Base-by-base conservation (phyloP, 1,140 invertebrate species). In the Calliopsis andreniformis region DNA sequence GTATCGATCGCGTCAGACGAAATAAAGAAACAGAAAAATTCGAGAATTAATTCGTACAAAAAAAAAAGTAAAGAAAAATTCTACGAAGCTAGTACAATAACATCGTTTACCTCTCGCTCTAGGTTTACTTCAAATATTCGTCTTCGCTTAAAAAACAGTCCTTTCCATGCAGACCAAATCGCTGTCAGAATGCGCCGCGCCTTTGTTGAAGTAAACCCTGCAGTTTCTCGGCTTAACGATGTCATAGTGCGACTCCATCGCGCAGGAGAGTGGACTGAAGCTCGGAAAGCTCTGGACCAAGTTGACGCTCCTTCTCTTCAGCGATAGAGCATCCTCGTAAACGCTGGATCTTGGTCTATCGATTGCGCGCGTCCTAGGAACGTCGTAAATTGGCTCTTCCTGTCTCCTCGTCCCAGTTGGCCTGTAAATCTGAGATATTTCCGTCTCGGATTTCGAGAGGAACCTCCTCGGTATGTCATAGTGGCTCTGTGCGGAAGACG, bases 381-480 rank as follows among this genome's bases (percentile, higher is more conserved):
- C 51, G 28, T 87, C 82, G 67, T 88, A 84, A 14, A 80, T 18
- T 0, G 56, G 12, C 14, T 63, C 58, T 12, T 8, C 51, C 23
- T 42, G 0, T 0, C 0, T 16, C 6, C 12, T 18, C 6, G 12
- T 28, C 8, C 18, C 20, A 6, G 12, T 7, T 1, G 32, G 6
- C 12, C 45, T 1, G 8, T 14, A 23, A 0, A 3, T 25, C 18
- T 25, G 16, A 2, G 47, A 18, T 8, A 71, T 39, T 3, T 70
- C 61, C 5, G 78, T 67, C 14, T 84, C 83, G 0, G 85, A 86
- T n/a, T 45, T 64, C 0, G 85, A 85, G 2, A 80, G 18, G 70
- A 76, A 77, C 28, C 53, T 80, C 10, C 78, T 80, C 0, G 85
- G 86, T 0, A 72, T 55, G 28, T 86, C 85, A 58, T 87, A 85